Evolutionary conservation across 1,140 invertebrate species (phyloP).

Genomic region (Scaptomyza graminum): DNA sequence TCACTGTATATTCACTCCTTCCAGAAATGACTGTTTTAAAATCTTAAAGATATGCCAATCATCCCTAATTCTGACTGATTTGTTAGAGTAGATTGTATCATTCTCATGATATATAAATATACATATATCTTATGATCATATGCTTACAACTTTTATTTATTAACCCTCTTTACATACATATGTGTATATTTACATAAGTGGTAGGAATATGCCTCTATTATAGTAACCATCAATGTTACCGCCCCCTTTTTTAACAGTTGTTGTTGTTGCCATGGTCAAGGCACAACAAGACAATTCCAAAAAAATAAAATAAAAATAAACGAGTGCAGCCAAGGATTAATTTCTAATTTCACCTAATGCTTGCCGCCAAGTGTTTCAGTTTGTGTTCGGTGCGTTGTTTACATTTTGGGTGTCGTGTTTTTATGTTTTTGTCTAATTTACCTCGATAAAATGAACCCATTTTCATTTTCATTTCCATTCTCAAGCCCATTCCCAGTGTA

Average conservation of each 20-base stretch:
- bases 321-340: slow-evolving; percentile 47
- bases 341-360: slow-evolving; percentile 57
- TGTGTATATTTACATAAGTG: too few species aligned
- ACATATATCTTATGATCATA: slow-evolving; percentile 3
- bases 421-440: slow-evolving; percentile 49
- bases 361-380: slow-evolving; percentile 43
- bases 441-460: slow-evolving; percentile 43
- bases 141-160: slow-evolving; percentile 13
- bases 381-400: slow-evolving; percentile 33
- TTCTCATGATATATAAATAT: too few species aligned
- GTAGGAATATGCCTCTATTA: neutral
- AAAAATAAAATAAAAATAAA: neutral
- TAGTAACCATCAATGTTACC: slow-evolving; percentile 6
- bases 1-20: too few species aligned
- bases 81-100: neutral
- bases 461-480: slow-evolving; percentile 10
- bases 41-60: too few species aligned
- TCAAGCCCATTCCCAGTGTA: slow-evolving; percentile 30
- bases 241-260: slow-evolving; percentile 13
- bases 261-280: slow-evolving; percentile 41
- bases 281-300: slow-evolving; percentile 21
- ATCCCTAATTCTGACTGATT: neutral
- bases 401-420: slow-evolving; percentile 41
- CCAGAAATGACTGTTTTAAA: too few species aligned
- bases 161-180: slow-evolving; percentile 14